phyloP scores from a whole-genome alignment of 2,113 vertebrate species.

The Eubucco bourcierii region DNA sequence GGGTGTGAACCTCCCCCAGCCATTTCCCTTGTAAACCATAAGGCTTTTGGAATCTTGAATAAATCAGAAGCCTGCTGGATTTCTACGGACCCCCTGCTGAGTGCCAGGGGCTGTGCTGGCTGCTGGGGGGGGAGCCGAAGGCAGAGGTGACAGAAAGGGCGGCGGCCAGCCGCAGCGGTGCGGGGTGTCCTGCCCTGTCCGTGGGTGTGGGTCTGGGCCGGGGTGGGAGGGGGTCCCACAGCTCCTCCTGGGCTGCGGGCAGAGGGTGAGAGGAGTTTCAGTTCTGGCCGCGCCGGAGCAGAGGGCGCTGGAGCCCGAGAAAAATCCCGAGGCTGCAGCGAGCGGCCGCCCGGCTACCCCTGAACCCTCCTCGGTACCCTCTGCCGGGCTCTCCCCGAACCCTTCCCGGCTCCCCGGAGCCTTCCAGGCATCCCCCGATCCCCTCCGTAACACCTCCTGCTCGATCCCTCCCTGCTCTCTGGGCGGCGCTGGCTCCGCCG shows the following conservation, averaged over 20 bases:
- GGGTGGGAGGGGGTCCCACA: neutral
- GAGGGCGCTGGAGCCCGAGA: constrained; percentile 56
- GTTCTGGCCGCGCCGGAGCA: constrained; percentile 33
- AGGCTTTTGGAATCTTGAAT: rapidly evolving
- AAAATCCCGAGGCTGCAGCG: neutral
- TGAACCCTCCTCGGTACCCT: rapidly evolving
- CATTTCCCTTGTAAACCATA: rapidly evolving
- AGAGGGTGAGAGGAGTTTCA: neutral
- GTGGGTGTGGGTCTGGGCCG: neutral
- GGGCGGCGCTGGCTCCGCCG: too few species aligned
- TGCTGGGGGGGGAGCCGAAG: neutral
- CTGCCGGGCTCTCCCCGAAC: rapidly evolving
- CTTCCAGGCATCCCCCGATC: too few species aligned
- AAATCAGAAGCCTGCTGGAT: rapidly evolving
- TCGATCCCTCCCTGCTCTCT: too few species aligned
- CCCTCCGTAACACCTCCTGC: too few species aligned
- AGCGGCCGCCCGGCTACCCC: neutral
- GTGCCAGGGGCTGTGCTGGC: neutral
- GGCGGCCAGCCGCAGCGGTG: rapidly evolving
- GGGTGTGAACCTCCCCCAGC: neutral
- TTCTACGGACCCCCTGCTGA: rapidly evolving
- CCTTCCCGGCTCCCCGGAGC: too few species aligned
- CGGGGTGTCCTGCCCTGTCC: neutral
- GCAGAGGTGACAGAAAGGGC: rapidly evolving
- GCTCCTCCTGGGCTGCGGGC: neutral